Percentiles rank a stretch among this genome's conserved stretches.
These are phyloP conservation scores for Mayetiola destructor DNA, from an alignment of 2,888 invertebrate species.

Conservation along the genomic window DNA sequence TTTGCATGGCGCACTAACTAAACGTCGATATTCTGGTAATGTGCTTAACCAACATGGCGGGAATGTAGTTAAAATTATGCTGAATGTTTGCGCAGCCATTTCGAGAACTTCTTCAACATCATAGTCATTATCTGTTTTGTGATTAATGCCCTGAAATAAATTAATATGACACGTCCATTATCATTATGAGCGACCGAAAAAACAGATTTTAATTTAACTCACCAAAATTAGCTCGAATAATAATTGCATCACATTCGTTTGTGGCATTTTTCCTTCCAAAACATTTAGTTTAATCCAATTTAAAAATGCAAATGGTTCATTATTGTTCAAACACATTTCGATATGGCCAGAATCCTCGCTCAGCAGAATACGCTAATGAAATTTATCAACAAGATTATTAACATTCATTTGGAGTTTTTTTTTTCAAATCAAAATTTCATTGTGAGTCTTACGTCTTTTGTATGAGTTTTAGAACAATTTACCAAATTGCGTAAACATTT, in stretches of 20 bases:
- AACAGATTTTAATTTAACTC: background rate
- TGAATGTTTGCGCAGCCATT: background rate
- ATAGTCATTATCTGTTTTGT: background rate
- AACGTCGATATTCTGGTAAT: background rate
- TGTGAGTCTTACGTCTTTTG: too few relatives aligned
- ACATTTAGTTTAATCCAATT: background rate
- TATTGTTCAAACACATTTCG: background rate
- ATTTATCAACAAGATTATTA: too few relatives aligned
- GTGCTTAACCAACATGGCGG: background rate
- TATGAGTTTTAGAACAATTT: too few relatives aligned
- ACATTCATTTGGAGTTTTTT: too few relatives aligned
- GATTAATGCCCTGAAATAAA: background rate
- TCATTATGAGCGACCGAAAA: background rate
- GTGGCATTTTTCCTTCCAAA: background rate
- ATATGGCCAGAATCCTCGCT: background rate
- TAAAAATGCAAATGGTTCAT: background rate
- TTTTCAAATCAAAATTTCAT: too few relatives aligned
- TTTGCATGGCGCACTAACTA: background rate
- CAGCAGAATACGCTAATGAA: too few relatives aligned
- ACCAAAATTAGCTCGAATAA: slow-evolving; percentile 3
- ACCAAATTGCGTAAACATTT: too few relatives aligned
- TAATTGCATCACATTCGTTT: background rate
- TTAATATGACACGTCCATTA: background rate
- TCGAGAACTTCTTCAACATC: background rate
- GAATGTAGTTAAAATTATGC: background rate